Conservation (phyloP, 2,797 vertebrate species). For the Nothura maculosa region DNA sequence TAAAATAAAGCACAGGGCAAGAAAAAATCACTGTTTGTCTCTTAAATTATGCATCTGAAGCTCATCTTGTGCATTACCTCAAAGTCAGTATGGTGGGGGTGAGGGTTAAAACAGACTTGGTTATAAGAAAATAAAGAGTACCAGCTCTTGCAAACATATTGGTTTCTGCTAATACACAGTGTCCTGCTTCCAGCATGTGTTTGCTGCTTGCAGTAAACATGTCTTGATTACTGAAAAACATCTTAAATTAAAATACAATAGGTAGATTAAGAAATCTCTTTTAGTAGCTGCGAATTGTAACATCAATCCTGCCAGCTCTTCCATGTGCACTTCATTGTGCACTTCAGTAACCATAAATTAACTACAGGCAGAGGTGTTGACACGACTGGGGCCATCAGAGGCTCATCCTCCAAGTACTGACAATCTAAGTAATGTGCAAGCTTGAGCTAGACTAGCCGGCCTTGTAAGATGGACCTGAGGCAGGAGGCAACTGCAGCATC, state of each 20-base stretch:
- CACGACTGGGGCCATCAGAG: slow-evolving; percentile 19
- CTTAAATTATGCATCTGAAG: neutral
- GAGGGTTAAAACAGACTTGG: neutral
- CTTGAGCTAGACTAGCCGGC: neutral
- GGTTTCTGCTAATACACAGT: neutral
- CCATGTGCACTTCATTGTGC: neutral
- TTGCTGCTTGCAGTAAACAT: neutral
- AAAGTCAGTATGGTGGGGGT: neutral
- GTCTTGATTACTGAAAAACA: neutral
- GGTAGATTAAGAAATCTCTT: slow-evolving; percentile 49
- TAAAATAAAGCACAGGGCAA: neutral
- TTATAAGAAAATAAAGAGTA: neutral
- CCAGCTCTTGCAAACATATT: neutral
- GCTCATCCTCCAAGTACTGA: slow-evolving; percentile 16
- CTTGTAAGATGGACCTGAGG: neutral
- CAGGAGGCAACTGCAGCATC: neutral
- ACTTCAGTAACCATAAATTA: slow-evolving; percentile 26
- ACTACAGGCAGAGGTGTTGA: slow-evolving; percentile 6
- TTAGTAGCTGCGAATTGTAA: neutral
- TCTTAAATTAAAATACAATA: slow-evolving; percentile 47
- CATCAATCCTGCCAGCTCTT: slow-evolving; percentile 11
- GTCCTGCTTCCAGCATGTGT: neutral
- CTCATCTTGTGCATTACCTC: neutral
- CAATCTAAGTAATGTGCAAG: slow-evolving; percentile 12
- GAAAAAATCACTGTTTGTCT: neutral